Evolutionary conservation across 64 coral and sea anemone species (phyloP), one percentile per base, ranked within the genome.

Genomic region (Trachythela sp.): DNA sequence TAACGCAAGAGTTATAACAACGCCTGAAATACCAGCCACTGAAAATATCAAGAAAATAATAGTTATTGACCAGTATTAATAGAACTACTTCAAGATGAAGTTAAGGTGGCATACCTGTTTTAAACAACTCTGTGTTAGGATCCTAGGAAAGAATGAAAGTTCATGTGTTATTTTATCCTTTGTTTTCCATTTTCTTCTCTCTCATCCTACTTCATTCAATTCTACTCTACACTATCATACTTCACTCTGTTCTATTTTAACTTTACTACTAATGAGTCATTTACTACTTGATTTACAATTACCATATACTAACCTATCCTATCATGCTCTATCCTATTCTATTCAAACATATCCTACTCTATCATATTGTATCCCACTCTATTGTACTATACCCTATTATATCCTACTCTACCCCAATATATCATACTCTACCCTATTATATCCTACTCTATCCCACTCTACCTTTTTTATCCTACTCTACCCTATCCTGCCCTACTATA

Each of bases 11-110:
- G 95, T 97, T 39, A 97, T 97, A 26, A 97, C 33, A 4, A 88
- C 54, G 56, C 95, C 95, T 31, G 95, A 87, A 1, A 92, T 13
- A 26, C 90, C 95, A 33, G 95, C 88, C 24, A 94, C 95, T 97
- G 39, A 40, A 9, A 68, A 68, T 14, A 68, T 68, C 20, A 5
- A 68, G 59, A 2, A 68, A 68, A 68, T 68, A 68, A 68, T n/a
- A 68, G 15, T n/a, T 68, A n/a, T 68, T 6, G 30, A 22, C 30
- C 2, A 8, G 20, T 22, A 31, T n/a, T 22, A 8, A 68, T 6
- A 22, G 3, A 31, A n/a, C 59, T 31, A n/a, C 3, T 68, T 68
- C 15, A 5, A 68, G 59, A 68, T 6, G 22, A 9, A 54, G 9
- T 54, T 54, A 31, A 68, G 59, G 59, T 68, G 20, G 15, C 59